These are phyloP conservation scores for Netelia fuscicornis DNA, from an alignment of 2,888 invertebrate species.

Conservation along the genomic window DNA sequence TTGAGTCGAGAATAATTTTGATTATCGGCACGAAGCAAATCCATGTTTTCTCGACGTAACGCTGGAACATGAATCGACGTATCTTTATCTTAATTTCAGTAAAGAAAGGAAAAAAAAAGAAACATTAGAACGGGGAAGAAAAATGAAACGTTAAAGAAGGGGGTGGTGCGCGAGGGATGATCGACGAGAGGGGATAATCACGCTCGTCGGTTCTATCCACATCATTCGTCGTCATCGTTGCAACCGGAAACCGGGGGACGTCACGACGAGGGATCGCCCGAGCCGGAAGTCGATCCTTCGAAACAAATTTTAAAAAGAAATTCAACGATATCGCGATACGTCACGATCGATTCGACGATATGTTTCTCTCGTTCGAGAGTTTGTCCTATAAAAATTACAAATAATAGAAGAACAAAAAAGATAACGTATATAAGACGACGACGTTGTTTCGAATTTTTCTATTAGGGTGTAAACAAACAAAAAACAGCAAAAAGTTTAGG, in stretches of 20 bases:
- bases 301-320: not conserved
- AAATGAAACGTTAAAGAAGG: constrained; percentile 9
- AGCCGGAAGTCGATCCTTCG: constrained; percentile 22
- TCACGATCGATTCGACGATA: constrained; percentile 6
- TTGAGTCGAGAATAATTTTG: not conserved
- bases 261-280: constrained; percentile 20
- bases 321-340: constrained; percentile 20
- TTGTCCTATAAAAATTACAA: constrained; percentile 3
- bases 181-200: constrained; percentile 4
- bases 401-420: constrained; percentile 15
- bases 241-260: constrained; percentile 23
- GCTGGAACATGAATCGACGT: constrained; percentile 10
- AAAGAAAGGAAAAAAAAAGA: constrained; percentile 29
- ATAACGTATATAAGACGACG: constrained; percentile 3
- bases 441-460: constrained; percentile 50
- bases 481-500: constrained; percentile 17
- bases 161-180: constrained; percentile 2
- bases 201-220: not conserved
- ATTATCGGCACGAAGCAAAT: not conserved
- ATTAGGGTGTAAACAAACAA: constrained; percentile 28
- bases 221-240: not conserved
- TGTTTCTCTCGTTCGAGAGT: constrained; percentile 30
- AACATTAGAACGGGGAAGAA: constrained; percentile 32
- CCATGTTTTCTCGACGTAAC: not conserved
- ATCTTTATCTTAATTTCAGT: constrained; percentile 63